Conservation (phyloP, 2,113 vertebrate species). For the Craseonycteris thonglongyai region DNA sequence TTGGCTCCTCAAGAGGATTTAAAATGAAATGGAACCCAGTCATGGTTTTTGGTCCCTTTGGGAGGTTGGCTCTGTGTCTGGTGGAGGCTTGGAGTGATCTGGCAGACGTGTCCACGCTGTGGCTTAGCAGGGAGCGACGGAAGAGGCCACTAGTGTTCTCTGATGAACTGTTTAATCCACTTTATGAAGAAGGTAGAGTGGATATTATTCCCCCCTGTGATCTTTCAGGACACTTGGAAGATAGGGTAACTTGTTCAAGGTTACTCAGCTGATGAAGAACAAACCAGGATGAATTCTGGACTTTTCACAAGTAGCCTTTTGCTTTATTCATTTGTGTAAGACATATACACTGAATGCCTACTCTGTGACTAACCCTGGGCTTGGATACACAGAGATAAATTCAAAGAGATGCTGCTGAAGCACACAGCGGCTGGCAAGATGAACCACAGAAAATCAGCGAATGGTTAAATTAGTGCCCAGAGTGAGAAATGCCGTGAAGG, state of each 20-base stretch:
- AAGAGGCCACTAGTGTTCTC: not conserved
- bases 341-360: not conserved
- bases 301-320: not conserved
- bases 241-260: not conserved
- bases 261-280: not conserved
- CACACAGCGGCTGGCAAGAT: not conserved
- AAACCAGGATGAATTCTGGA: not conserved
- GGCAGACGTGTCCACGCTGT: not conserved
- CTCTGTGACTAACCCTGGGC: not conserved
- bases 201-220: not conserved
- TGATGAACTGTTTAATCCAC: not conserved
- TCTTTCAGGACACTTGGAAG: not conserved
- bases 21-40: not conserved
- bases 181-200: not conserved
- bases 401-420: not conserved
- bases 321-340: not conserved
- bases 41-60: not conserved
- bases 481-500: accelerated
- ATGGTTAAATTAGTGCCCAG: too few species aligned
- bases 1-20: not conserved
- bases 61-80: not conserved
- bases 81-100: not conserved
- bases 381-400: not conserved
- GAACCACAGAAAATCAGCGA: not conserved
- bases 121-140: not conserved